phyloP scores from a whole-genome alignment of 2,888 invertebrate genomes.

The Zele albiditarsus region DNA sequence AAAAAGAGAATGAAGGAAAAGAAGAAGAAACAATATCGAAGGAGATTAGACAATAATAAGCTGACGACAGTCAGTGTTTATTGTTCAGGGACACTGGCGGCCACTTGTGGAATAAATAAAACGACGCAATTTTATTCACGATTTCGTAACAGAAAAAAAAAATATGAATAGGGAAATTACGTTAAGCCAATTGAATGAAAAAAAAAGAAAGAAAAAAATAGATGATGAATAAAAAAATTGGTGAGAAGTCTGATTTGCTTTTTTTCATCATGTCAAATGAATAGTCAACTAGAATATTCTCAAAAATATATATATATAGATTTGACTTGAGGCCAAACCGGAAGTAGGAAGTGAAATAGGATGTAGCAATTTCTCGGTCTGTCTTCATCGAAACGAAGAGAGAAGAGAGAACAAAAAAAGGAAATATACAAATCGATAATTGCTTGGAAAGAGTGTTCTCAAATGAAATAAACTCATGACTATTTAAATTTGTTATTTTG shows the following conservation, averaged over 20 bases:
- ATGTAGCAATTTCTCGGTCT: no score
- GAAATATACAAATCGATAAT: no score
- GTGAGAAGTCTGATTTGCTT: neutral
- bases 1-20: neutral
- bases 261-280: neutral
- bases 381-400: no score
- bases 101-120: conserved; percentile 62
- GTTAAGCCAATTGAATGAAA: conserved; percentile 27
- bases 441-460: no score
- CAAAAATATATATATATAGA: no score
- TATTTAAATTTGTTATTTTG: no score
- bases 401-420: no score
- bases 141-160: conserved; percentile 46
- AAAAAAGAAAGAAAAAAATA: neutral
- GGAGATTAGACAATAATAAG: neutral
- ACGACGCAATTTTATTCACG: conserved; percentile 51
- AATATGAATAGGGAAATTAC: conserved; percentile 6
- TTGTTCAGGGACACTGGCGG: conserved; percentile 50
- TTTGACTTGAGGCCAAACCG: no score
- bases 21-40: neutral
- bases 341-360: no score
- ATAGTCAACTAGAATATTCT: neutral
- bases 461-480: no score
- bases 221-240: neutral
- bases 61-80: conserved; percentile 18